Evolutionary conservation across 1,140 invertebrate species (phyloP), one percentile per base, ranked within the genome.

Genomic region (Tribolium madens): DNA sequence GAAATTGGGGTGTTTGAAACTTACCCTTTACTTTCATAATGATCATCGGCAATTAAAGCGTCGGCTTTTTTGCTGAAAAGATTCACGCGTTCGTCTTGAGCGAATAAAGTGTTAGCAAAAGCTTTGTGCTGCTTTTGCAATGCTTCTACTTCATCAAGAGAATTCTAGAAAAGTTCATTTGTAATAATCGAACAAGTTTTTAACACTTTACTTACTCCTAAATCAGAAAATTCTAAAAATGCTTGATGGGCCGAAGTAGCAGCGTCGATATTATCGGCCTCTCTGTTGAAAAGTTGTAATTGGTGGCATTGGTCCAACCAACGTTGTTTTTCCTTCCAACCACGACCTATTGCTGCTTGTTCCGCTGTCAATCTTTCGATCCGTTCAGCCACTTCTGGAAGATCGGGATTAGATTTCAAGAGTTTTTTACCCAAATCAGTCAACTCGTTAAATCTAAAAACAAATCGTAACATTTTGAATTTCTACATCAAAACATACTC

Each of bases 221-320:
- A 88, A 81, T 97, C 92, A 6, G 91, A 91, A 86, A 94, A 96
- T 79, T 98, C 96, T 7, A 99, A 87, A 87, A 97, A 98, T 0
- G 96, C 94, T 85, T 97, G 94, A 85, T 99, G 97, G 42, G 95
- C 95, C 68, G 95, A 95, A 36, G 95, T 97, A 2, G 95, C 93
- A 0, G 97, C 96, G 87, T 99, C 97, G 76, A 99, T 97, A 84
- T 98, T 95, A 86, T 99, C 97, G 0, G 97, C 97, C 87, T 99
- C 98, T 69, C 95, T 91, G 85, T 97, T 98, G 86, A 99, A 98
- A 75, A 94, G 90, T 87, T 96, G 94, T 60, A 98, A 87, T 81
- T 97, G 94, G 12, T 96, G 87, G 78, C 94, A 93, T 84, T 98
- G 95, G 77, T 93, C 89, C 26, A 97, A 87, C 90, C 93, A 94